A percentile compares a stretch with the other conserved stretches of the same genome.
These are phyloP conservation scores for Eonycteris spelaea DNA, from an alignment of 2,113 vertebrate genomes.

Conservation along the genomic window DNA sequence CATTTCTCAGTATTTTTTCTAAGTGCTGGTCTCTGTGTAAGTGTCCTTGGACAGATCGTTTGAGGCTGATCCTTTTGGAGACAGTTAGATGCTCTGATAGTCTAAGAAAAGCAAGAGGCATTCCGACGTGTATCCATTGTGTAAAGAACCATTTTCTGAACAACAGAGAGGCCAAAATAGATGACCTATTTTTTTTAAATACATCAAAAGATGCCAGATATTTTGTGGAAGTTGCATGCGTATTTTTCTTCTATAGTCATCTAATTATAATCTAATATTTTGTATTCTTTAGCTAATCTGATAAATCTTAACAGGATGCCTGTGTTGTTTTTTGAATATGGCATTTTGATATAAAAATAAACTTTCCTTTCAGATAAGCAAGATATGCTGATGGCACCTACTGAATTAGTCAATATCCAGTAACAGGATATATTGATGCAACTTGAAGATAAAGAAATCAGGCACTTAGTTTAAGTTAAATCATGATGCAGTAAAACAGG, in stretches of 20 bases:
- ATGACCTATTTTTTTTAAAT: neutral
- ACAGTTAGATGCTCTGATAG: constrained; percentile 54
- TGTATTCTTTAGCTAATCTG: neutral
- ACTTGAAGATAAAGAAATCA: neutral
- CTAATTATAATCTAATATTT: neutral
- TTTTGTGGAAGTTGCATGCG: neutral
- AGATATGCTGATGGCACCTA: neutral
- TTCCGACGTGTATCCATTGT: constrained; percentile 13
- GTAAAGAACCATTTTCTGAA: constrained; percentile 32
- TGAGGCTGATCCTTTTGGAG: constrained; percentile 48
- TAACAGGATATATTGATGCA: neutral
- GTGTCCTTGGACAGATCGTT: constrained; percentile 41
- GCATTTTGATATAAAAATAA: constrained; percentile 27
- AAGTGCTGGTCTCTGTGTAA: constrained; percentile 12
- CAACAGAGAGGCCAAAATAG: constrained; percentile 13
- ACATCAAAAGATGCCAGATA: neutral
- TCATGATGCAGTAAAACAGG: neutral
- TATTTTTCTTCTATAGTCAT: neutral
- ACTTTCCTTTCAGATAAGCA: constrained; percentile 28
- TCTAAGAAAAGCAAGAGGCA: constrained; percentile 48
- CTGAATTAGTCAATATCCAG: neutral
- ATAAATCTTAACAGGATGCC: neutral
- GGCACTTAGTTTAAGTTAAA: neutral
- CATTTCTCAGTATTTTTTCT: constrained; percentile 55
- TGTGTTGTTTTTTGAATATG: constrained; percentile 30